phyloP scores from a whole-genome alignment of 92 coral and sea anemone genomes.

The Paragorgia papillata region DNA sequence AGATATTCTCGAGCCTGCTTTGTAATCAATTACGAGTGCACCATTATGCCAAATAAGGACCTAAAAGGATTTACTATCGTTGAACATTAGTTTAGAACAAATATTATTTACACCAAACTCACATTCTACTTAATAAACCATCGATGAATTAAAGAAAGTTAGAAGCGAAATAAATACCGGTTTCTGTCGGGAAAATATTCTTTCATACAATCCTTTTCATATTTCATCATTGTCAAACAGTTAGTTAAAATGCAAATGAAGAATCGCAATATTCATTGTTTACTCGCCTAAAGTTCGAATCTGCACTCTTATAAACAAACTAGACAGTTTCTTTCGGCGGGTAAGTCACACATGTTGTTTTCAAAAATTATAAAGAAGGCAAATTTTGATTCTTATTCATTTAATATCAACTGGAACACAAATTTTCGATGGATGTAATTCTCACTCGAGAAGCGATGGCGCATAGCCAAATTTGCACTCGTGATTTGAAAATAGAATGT shows the following conservation, averaged over 20 bases:
- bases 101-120: constrained; percentile 18
- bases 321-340: not conserved
- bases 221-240: constrained; percentile 20
- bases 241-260: constrained; percentile 46
- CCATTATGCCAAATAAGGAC: constrained; percentile 50
- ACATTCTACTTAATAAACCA: not conserved
- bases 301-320: constrained; percentile 36
- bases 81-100: not conserved
- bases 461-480: constrained; percentile 47
- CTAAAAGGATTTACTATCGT: constrained; percentile 28
- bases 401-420: constrained; percentile 1
- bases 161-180: not conserved
- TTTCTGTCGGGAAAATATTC: not conserved
- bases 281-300: constrained; percentile 23
- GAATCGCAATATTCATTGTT: constrained; percentile 39
- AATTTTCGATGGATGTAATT: constrained; percentile 22
- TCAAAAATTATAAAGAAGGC: constrained; percentile 9
- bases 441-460: constrained; percentile 37
- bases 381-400: constrained; percentile 11
- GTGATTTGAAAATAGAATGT: constrained; percentile 24
- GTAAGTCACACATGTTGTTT: not conserved
- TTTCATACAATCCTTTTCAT: too few relatives aligned
- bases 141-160: not conserved
- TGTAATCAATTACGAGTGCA: constrained; percentile 18
- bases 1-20: not conserved